These are phyloP conservation scores for Drosophila merina DNA, from an alignment of 2,888 invertebrate genomes.

Conservation along the genomic window DNA sequence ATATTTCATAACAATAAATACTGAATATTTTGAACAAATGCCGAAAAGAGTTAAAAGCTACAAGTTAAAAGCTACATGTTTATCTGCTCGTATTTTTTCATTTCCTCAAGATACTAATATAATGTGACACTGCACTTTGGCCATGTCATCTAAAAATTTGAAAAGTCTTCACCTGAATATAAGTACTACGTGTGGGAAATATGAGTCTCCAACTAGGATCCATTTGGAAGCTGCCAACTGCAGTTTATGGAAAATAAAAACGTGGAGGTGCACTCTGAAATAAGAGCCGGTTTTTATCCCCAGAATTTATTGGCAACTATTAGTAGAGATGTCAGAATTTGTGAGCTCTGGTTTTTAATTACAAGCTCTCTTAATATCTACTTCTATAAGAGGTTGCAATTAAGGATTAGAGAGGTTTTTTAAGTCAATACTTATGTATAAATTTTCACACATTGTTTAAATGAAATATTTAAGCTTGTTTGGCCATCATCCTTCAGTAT, in stretches of 20 bases:
- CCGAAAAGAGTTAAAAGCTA: no score
- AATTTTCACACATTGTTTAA: not conserved
- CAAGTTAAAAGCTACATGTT: no score
- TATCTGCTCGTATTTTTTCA: not conserved
- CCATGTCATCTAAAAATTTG: not conserved
- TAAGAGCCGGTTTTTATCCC: constrained; percentile 28
- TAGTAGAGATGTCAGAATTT: constrained; percentile 21
- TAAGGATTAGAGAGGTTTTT: not conserved
- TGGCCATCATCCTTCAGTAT: not conserved
- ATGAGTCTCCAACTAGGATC: constrained; percentile 10
- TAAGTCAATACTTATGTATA: no score
- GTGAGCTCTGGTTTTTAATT: constrained; percentile 2
- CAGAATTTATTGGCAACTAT: constrained; percentile 31
- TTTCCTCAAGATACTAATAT: not conserved
- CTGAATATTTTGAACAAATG: not conserved
- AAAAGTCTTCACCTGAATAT: not conserved
- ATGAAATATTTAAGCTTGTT: not conserved
- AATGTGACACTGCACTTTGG: not conserved
- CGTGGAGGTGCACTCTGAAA: constrained; percentile 17
- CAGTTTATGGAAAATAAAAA: constrained; percentile 24
- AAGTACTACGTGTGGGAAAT: not conserved
- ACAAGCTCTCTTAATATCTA: constrained; percentile 2
- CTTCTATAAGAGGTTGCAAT: not conserved
- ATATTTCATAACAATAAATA: constrained; percentile 9
- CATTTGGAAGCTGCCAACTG: constrained; percentile 30